Evolutionary conservation across 23 tunicate species (phyloP).

Genomic region (Halocynthia roretzi): DNA sequence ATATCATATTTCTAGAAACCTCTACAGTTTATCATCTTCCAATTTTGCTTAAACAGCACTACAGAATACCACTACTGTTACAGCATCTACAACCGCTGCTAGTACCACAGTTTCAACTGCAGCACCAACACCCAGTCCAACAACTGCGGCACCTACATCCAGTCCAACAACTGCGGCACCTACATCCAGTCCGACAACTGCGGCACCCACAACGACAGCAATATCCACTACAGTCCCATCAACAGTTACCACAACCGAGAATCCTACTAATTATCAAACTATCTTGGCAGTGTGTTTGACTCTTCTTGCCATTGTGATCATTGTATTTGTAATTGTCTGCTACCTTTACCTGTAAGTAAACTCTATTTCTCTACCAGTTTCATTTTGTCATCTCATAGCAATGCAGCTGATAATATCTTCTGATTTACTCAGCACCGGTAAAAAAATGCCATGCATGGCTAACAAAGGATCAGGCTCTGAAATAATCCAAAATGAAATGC

Average conservation of each 20-base stretch:
- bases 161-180: not conserved
- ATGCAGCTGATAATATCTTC: too few relatives aligned
- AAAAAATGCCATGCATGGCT: conserved; percentile 9
- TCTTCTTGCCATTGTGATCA: conserved; percentile 23
- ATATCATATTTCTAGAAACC: too few relatives aligned
- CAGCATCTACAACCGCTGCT: not conserved
- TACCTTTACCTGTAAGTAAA: conserved; percentile 48
- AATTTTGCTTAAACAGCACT: too few relatives aligned
- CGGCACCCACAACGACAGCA: not conserved
- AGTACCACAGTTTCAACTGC: not conserved
- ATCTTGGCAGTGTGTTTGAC: conserved; percentile 23
- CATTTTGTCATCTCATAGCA: too few relatives aligned
- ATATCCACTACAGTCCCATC: not conserved
- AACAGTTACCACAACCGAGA: not conserved
- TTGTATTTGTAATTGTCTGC: conserved; percentile 32
- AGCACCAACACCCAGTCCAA: not conserved
- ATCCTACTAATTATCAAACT: not conserved
- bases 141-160: not conserved
- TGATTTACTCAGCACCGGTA: conserved; percentile 5
- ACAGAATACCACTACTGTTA: not conserved
- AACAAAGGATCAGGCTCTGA: not conserved
- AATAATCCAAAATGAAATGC: not conserved
- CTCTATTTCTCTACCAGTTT: too few relatives aligned
- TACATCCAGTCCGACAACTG: not conserved
- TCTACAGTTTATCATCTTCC: too few relatives aligned